Evolutionary conservation across 2,113 vertebrate genomes (phyloP), one percentile per base, ranked within the genome.

Genomic region (Indicator indicator): DNA sequence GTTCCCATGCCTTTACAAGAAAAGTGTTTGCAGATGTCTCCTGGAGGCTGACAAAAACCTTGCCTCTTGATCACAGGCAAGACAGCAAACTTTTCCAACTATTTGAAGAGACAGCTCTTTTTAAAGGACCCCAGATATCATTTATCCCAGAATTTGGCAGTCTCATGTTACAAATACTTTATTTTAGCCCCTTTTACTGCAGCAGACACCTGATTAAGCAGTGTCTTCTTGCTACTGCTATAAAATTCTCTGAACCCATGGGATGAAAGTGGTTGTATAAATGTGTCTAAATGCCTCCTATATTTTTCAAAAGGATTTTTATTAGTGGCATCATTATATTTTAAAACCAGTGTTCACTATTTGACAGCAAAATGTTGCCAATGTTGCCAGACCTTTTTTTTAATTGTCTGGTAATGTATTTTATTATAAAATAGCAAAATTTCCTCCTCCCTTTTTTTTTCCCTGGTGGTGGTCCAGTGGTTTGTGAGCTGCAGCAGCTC

Each of bases 321-420:
- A 90, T 92, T 86, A 67, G 54, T 42, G 74, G 21, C 38, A 54
- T 64, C 56, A 30, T 92, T 88, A 81, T 80, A 94, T 96, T 93
- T 90, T 69, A 90, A 73, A 78, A 30, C 56, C 26, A 48, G 38
- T 30, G 75, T 83, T 95, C 56, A 28, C 62, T 68, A 13, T 77
- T 48, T 36, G 75, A 83, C 86, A 92, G 76, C 54, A 88, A 72
- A 90, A 83, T 83, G 28, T 60, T 92, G 83, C 36, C 79, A 90
- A 83, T 83, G 28, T 60, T 92, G 83, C 36, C 79, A 93, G 94
- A 93, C 33, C 6, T 42, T 86, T 89, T 89, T 44, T 40, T 86
- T 91, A 94, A 93, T 88, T 78, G 65, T 81, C 80, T 86, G 56
- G 73, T 52, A 68, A 75, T 52, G 65, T 33, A 81, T 81, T 95